Conservation (phyloP, 2,888 invertebrate genomes). For the Dendrolimus houi region DNA sequence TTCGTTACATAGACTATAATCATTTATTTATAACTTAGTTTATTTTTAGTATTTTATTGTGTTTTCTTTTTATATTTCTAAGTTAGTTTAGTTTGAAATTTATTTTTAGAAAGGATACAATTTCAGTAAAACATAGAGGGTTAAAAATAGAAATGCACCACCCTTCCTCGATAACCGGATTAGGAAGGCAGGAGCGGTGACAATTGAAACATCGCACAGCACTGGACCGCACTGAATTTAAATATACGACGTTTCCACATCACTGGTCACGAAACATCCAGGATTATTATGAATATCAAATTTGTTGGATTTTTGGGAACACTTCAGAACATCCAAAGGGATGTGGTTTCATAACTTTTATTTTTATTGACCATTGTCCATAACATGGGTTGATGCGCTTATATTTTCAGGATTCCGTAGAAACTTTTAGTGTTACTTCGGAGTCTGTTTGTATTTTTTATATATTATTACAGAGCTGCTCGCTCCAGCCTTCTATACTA, state of each 20-base stretch:
- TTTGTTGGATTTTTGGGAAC: conserved; percentile 21
- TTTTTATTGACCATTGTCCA: conserved; percentile 21
- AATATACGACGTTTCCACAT: conserved; percentile 55
- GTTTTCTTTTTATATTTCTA: too few relatives aligned
- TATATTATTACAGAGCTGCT: too few relatives aligned
- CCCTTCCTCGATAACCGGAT: conserved; percentile 56
- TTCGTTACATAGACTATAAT: too few relatives aligned
- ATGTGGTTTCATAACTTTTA: conserved; percentile 13
- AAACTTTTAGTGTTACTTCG: too few relatives aligned
- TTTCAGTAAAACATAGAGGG: background rate
- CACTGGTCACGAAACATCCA: conserved; percentile 40
- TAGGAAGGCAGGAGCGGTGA: conserved; percentile 47
- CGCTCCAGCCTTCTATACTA: too few relatives aligned
- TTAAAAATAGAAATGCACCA: conserved; percentile 27
- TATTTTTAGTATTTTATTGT: too few relatives aligned
- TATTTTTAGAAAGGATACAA: background rate
- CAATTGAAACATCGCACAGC: conserved; percentile 61
- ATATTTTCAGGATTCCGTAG: too few relatives aligned
- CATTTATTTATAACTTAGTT: too few relatives aligned
- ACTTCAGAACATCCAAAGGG: conserved; percentile 21
- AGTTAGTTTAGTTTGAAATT: too few relatives aligned
- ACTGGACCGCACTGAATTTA: conserved; percentile 60
- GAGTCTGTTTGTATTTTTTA: too few relatives aligned
- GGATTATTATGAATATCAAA: conserved; percentile 54
- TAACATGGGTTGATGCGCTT: conserved; percentile 9